Percentiles rank a stretch among this genome's conserved stretches.
phyloP scores from a whole-genome alignment of 2,888 invertebrate species.

The Folsomia candida region DNA sequence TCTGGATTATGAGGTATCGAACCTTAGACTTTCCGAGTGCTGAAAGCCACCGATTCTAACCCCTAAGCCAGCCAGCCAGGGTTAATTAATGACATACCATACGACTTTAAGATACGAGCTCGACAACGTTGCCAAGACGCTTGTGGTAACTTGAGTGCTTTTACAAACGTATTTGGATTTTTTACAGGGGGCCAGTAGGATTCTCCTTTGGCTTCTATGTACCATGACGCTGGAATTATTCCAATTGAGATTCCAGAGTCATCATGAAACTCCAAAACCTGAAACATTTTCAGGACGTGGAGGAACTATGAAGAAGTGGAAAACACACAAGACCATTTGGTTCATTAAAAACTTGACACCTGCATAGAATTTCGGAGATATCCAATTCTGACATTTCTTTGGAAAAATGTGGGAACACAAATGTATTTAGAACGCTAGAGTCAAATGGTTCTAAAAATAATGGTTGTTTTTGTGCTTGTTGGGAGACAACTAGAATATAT shows the following conservation, averaged over 20 bases:
- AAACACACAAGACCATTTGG: background rate
- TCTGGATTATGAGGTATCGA: background rate
- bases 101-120: background rate
- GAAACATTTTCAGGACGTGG: background rate
- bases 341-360: background rate
- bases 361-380: background rate
- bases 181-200: background rate
- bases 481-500: background rate
- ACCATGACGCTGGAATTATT: background rate
- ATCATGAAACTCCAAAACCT: background rate
- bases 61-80: background rate
- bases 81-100: background rate
- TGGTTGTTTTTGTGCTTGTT: background rate
- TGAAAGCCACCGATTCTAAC: too few relatives aligned
- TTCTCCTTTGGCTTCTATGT: background rate
- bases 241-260: background rate
- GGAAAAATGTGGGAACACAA: background rate
- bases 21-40: too few relatives aligned
- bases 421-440: background rate
- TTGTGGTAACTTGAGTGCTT: background rate
- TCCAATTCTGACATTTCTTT: background rate
- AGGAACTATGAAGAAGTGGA: background rate
- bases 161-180: background rate
- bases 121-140: background rate
- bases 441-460: background rate